These are phyloP conservation scores for Bombus sylvicola DNA, from an alignment of 1,140 invertebrate genomes.

Conservation along the genomic window DNA sequence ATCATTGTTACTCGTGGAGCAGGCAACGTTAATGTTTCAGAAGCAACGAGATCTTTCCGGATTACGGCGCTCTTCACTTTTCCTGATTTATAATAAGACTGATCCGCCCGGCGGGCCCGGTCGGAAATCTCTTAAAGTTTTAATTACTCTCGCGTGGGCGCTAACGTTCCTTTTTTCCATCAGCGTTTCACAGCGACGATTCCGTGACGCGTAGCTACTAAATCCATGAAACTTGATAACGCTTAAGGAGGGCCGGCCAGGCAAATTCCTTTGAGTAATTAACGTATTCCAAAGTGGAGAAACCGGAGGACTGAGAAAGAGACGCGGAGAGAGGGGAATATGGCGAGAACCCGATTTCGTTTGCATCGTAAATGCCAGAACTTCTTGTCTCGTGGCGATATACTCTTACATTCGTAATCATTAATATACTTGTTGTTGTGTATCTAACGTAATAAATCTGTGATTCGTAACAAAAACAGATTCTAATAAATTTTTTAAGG, in stretches of 20 bases:
- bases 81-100: conserved; percentile 51
- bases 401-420: no score
- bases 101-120: background rate
- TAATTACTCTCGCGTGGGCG: conserved; percentile 59
- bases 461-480: fast-evolving
- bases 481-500: no score
- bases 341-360: background rate
- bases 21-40: conserved; percentile 41
- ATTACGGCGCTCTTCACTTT: conserved; percentile 47
- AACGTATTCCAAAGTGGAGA: conserved; percentile 58
- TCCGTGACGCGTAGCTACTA: conserved; percentile 55
- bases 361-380: background rate
- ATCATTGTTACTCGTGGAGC: background rate
- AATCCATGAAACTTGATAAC: conserved; percentile 64
- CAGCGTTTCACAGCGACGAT: conserved; percentile 38
- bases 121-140: conserved; percentile 53
- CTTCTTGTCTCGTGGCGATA: background rate
- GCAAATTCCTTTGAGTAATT: conserved; percentile 68
- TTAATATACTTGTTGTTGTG: no score
- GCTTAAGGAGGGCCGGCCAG: conserved; percentile 48
- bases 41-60: conserved; percentile 35
- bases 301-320: conserved; percentile 4
- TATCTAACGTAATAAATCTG: no score
- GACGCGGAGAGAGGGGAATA: background rate
- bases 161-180: conserved; percentile 57